Base-by-base conservation (phyloP, 2,797 vertebrate species). In the Pteropus rufus region DNA sequence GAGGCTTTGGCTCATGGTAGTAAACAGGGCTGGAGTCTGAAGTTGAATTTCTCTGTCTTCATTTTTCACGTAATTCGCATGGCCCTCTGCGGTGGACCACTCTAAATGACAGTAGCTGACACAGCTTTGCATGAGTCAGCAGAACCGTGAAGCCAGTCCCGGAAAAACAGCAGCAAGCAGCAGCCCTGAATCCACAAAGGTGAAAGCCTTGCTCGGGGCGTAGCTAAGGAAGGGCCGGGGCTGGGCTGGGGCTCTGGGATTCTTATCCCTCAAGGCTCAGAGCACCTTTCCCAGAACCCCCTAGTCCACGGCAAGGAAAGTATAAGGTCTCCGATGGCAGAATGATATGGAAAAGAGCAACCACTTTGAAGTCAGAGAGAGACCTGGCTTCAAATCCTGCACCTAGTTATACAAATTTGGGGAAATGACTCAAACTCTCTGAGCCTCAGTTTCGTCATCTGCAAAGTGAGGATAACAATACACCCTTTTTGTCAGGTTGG, bases 341-440 rank as follows among this genome's bases (percentile, higher is more conserved):
- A 34, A 52, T 14, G 39, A 70, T 2, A 3, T 21, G 4, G 46
- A 49, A 75, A 70, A 70, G 18, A 82, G 10, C 12, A 64, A 1
- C 11, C 34, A 41, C 26, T 49, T 8, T 36, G 54, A 94, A 65
- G 26, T 92, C 69, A 54, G 58, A 89, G 91, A 36, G 36, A 81
- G 81, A 81, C 23, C 0, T n/a, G 41, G 8, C 44, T 85, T 95
- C n/a, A 58, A 73, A 85, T 67, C 54, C 64, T 49, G 18, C 2
- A 76, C 11, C 15, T 11, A 26, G 3, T 21, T 73, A 49, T 2
- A 26, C 19, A 89, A n/a, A 65, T 29, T 7, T 44, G 64, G 34
- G 19, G 19, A 29, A 56, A 29, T 34, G n/a, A 44, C 41, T 67
- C 41, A 89, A n/a, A 39, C 46, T 80, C 34, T 79, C 73, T 69